Percentiles rank a stretch among this genome's conserved stretches.
Conservation (phyloP, 2,797 vertebrate species). For the Acrossocheilus wenchowensis region DNA sequence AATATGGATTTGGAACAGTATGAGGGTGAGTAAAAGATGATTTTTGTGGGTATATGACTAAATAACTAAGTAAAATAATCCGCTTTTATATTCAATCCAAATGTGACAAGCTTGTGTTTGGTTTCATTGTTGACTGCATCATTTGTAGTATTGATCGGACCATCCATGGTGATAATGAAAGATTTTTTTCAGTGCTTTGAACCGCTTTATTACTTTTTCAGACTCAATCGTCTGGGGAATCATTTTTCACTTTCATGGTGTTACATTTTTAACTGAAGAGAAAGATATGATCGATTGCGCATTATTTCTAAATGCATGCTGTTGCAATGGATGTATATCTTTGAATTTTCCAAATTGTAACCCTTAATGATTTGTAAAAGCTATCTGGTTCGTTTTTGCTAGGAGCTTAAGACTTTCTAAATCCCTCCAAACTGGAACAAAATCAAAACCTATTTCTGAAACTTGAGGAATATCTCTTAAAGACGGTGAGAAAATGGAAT, state of each 20-base stretch:
- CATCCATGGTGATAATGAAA: not conserved
- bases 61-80: not conserved
- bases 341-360: not conserved
- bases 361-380: not conserved
- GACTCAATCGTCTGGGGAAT: not conserved
- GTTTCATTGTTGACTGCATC: not conserved
- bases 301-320: not conserved
- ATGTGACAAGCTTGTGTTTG: not conserved
- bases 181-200: not conserved
- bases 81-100: not conserved
- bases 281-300: constrained; percentile 15
- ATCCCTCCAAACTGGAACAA: not conserved
- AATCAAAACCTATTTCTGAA: constrained; percentile 21
- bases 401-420: constrained; percentile 11
- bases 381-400: not conserved
- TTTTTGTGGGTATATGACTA: not conserved
- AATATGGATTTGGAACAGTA: not conserved
- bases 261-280: not conserved
- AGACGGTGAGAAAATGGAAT: constrained; percentile 17
- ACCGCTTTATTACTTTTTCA: not conserved
- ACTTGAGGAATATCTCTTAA: constrained; percentile 27
- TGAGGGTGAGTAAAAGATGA: not conserved
- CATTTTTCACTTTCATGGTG: constrained; percentile 16
- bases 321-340: not conserved
- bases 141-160: constrained; percentile 22